Conservation (phyloP, 2,888 invertebrate genomes). For the Pollenia griseotomentosa region DNA sequence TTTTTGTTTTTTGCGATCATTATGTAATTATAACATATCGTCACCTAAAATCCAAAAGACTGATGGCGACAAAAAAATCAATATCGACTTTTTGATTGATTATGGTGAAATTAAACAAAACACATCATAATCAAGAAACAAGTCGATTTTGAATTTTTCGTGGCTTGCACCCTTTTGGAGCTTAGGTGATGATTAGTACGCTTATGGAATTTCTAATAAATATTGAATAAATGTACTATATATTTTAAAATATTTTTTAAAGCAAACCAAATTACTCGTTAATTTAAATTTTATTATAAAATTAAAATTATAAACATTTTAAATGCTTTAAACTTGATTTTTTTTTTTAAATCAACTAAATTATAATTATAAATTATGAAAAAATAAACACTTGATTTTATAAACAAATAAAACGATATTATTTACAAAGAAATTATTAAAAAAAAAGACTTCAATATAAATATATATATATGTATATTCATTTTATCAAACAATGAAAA, state of each 20-base stretch:
- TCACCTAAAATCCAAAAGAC: neutral
- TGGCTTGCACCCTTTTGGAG: too few relatives aligned
- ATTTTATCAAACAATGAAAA: neutral
- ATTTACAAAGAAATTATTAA: constrained; percentile 61
- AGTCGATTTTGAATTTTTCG: too few relatives aligned
- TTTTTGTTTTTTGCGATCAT: constrained; percentile 15
- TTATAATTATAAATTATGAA: constrained; percentile 33
- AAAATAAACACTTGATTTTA: constrained; percentile 17
- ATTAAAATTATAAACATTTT: constrained; percentile 62
- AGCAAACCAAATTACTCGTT: constrained; percentile 36
- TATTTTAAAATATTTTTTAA: constrained; percentile 47
- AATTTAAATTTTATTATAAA: constrained; percentile 30
- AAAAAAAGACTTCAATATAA: neutral
- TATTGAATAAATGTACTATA: constrained; percentile 38
- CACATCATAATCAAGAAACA: too few relatives aligned
- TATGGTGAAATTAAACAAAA: neutral
- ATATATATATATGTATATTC: neutral
- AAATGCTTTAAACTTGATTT: constrained; percentile 58
- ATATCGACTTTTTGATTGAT: neutral
- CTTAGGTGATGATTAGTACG: too few relatives aligned
- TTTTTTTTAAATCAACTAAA: constrained; percentile 46
- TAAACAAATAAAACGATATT: constrained; percentile 48
- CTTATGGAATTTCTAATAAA: constrained; percentile 3
- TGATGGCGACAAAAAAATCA: too few relatives aligned
- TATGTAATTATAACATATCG: constrained; percentile 19